Conservation (phyloP, 2,113 vertebrate genomes). For the Upupa epops region DNA sequence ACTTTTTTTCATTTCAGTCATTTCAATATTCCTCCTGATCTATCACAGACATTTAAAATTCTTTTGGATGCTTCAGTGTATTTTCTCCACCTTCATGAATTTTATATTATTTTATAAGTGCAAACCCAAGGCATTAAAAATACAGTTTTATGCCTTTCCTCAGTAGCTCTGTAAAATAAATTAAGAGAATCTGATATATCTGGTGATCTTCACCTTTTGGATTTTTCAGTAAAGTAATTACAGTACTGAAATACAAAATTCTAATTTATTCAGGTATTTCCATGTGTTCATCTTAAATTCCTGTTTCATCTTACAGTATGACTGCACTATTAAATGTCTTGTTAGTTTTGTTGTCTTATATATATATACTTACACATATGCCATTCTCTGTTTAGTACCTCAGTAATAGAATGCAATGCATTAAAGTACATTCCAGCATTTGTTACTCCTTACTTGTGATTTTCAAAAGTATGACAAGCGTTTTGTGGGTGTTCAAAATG, state of each 20-base stretch:
- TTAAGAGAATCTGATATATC: neutral
- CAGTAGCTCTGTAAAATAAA: neutral
- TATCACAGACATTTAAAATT: conserved; percentile 6
- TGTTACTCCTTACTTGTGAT: neutral
- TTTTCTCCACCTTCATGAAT: conserved; percentile 22
- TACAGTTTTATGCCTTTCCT: neutral
- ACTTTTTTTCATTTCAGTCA: neutral
- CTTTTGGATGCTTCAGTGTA: conserved; percentile 3
- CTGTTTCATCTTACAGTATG: neutral
- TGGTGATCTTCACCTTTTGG: neutral
- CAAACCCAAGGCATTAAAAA: conserved; percentile 18
- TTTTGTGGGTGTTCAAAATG: neutral
- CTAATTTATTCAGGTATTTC: neutral
- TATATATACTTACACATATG: neutral
- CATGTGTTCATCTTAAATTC: neutral
- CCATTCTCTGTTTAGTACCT: neutral
- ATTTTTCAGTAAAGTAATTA: neutral
- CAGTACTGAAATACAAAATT: neutral
- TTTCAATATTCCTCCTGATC: neutral
- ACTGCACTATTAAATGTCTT: neutral
- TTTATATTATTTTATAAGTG: conserved; percentile 9
- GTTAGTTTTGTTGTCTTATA: neutral
- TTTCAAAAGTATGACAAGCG: neutral
- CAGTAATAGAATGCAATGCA: neutral
- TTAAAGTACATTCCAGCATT: neutral